A percentile compares a stretch with the other conserved stretches of the same genome.
Evolutionary conservation across 2,113 vertebrate genomes (phyloP).

Genomic region (Pampusana beccarii): DNA sequence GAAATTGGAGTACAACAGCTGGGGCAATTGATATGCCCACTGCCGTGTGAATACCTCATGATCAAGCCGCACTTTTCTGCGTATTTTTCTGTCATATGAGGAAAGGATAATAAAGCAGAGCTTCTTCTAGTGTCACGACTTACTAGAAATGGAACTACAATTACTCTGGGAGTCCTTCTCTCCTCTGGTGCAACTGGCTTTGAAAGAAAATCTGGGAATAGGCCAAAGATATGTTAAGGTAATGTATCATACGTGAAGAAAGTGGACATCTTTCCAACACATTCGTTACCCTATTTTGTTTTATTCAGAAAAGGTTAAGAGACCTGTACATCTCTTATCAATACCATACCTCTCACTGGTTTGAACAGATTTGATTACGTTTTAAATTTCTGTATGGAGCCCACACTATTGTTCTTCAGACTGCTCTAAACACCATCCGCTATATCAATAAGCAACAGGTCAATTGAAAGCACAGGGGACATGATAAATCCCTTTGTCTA

Average conservation of each 20-base stretch:
- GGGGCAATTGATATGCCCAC: neutral
- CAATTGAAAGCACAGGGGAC: neutral
- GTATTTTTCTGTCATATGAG: neutral
- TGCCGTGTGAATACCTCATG: neutral
- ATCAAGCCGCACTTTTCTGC: neutral
- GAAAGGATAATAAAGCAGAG: neutral
- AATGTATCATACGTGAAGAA: neutral
- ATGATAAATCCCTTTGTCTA: neutral
- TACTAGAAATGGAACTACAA: neutral
- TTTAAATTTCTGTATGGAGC: neutral
- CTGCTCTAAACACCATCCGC: neutral
- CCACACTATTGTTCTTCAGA: neutral
- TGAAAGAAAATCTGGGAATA: neutral
- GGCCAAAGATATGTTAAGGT: neutral
- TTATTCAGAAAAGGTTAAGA: neutral
- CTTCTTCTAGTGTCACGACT: neutral
- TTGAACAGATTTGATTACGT: neutral
- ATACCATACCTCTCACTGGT: neutral
- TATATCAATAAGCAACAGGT: neutral
- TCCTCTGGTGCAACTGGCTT: neutral
- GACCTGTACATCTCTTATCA: neutral
- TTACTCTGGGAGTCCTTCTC: neutral
- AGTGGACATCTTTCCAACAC: neutral
- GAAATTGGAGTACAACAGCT: neutral
- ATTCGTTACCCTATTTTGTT: neutral